These are phyloP conservation scores for Agriopis marginaria DNA, from an alignment of 2,888 invertebrate genomes.

Conservation along the genomic window DNA sequence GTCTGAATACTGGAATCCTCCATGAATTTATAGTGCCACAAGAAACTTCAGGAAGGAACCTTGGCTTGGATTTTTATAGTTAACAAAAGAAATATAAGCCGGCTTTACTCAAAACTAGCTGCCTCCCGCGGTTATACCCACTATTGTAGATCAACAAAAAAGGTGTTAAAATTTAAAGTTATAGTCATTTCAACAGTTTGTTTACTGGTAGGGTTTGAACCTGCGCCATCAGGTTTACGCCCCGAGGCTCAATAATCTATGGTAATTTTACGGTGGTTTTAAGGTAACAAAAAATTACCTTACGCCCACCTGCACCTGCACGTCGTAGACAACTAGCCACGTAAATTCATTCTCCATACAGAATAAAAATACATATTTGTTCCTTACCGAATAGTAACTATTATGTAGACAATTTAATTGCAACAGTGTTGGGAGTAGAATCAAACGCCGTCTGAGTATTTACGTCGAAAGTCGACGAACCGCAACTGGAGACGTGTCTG, in stretches of 20 bases:
- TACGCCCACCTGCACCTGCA: too few species aligned
- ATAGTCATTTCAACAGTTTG: too few species aligned
- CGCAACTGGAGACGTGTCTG: conserved; percentile 54
- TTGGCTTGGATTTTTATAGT: conserved; percentile 53
- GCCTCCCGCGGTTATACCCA: not conserved
- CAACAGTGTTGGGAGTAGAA: conserved; percentile 33
- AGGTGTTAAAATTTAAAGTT: too few species aligned
- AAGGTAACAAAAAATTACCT: too few species aligned
- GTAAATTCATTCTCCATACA: too few species aligned
- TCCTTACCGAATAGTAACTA: not conserved
- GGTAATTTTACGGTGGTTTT: too few species aligned
- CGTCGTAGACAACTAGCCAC: too few species aligned
- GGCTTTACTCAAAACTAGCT: conserved; percentile 43
- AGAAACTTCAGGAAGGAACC: conserved; percentile 63
- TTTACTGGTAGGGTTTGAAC: too few species aligned
- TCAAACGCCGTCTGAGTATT: conserved; percentile 50
- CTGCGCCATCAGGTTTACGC: too few species aligned
- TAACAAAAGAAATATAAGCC: conserved; percentile 55
- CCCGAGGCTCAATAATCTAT: too few species aligned
- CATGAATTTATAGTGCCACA: conserved; percentile 64
- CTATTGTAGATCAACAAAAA: too few species aligned
- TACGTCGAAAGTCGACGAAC: conserved; percentile 52
- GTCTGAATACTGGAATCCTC: conserved; percentile 53
- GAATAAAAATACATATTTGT: too few species aligned
- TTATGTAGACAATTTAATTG: conserved; percentile 38